Evolutionary conservation across 2,797 vertebrate genomes (phyloP).

Genomic region (Rhinoraja longicauda): DNA sequence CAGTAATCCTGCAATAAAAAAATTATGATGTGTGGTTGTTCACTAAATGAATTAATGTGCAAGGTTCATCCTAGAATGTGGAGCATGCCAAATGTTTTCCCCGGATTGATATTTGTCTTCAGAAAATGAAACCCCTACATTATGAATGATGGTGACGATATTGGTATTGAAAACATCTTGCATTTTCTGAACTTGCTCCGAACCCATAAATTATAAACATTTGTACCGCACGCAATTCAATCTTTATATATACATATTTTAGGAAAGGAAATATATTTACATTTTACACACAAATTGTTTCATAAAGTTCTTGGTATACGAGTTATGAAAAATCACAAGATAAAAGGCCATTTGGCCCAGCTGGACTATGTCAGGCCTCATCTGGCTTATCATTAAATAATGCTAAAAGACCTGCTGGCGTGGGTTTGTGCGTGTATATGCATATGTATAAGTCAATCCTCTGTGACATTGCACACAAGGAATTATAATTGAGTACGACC

Average conservation of each 20-base stretch:
- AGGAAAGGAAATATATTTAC: too few relatives aligned
- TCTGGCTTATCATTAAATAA: not conserved
- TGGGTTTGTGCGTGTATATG: not conserved
- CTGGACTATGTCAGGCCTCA: not conserved
- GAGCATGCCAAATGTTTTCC: not conserved
- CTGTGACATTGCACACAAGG: not conserved
- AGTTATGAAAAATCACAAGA: not conserved
- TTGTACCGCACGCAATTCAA: too few relatives aligned
- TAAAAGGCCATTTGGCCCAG: not conserved
- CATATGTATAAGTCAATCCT: not conserved
- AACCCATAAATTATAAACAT: not conserved
- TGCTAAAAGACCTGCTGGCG: not conserved
- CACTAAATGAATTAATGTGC: not conserved
- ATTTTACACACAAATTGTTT: not conserved
- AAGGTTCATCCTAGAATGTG: not conserved
- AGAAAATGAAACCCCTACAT: not conserved
- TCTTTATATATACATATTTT: too few relatives aligned
- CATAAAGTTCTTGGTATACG: not conserved
- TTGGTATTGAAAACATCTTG: not conserved
- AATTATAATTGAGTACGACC: not conserved
- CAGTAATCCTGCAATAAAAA: conserved; percentile 9
- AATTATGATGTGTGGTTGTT: not conserved
- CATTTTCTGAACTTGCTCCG: not conserved
- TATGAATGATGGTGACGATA: not conserved
- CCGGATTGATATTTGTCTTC: not conserved